Conservation (phyloP, 2,888 invertebrate genomes). For the Caradrina clavipalpis region DNA sequence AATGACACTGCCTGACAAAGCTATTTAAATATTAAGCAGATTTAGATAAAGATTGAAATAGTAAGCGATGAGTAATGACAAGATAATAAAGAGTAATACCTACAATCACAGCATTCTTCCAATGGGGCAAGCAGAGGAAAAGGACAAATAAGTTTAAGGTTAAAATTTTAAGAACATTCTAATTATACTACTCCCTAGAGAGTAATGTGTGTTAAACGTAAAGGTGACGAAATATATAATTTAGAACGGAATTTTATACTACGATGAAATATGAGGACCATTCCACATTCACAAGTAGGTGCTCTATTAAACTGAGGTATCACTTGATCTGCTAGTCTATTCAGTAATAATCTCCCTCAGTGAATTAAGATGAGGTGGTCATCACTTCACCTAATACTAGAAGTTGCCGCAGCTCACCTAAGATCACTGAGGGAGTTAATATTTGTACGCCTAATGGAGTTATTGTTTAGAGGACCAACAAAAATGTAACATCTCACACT, state of each 20-base stretch:
- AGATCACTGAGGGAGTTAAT: too few relatives aligned
- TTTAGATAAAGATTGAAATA: conserved; percentile 10
- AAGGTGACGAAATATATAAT: background rate
- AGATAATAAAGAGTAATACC: conserved; percentile 57
- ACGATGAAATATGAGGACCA: background rate
- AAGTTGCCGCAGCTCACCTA: too few relatives aligned
- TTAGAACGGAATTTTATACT: background rate
- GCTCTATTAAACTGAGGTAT: background rate
- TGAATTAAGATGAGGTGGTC: too few relatives aligned
- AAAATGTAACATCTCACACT: too few relatives aligned
- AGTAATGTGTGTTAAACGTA: background rate
- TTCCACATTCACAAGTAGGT: conserved; percentile 12
- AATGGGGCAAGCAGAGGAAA: conserved; percentile 42
- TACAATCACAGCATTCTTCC: conserved; percentile 59
- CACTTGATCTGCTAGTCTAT: background rate
- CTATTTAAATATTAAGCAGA: conserved; percentile 18
- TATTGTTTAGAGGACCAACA: too few relatives aligned
- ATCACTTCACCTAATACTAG: too few relatives aligned
- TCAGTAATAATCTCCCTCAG: too few relatives aligned
- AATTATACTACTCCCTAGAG: background rate
- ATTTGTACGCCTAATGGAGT: too few relatives aligned
- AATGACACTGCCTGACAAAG: conserved; percentile 21
- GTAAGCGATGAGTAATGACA: conserved; percentile 18
- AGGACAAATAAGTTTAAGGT: conserved; percentile 32
- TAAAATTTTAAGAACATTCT: conserved; percentile 12